phyloP scores from a whole-genome alignment of 2,888 invertebrate species.

The Cephus runcator region DNA sequence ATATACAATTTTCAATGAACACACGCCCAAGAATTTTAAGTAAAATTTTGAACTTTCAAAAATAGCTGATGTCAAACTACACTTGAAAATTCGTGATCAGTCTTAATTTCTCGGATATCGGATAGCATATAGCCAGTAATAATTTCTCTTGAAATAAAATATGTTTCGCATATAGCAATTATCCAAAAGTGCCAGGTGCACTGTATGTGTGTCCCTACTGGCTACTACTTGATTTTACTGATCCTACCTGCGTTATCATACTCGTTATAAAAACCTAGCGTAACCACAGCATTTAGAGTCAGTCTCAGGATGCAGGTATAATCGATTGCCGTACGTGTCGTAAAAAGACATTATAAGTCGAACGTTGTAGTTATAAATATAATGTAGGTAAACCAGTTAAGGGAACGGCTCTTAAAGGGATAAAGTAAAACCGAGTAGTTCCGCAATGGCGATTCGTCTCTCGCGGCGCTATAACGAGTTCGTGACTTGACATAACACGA shows the following conservation, averaged over 20 bases:
- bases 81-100: background rate
- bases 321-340: background rate
- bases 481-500: slow-evolving; percentile 65
- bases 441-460: slow-evolving; percentile 60
- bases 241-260: background rate
- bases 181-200: background rate
- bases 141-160: background rate
- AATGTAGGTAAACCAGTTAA: slow-evolving; percentile 53
- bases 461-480: slow-evolving; percentile 62
- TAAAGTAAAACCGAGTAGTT: slow-evolving; percentile 54
- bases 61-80: background rate
- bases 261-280: background rate
- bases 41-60: background rate
- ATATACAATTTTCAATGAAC: background rate
- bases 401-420: slow-evolving; percentile 27
- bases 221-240: background rate
- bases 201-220: background rate
- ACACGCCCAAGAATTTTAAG: background rate
- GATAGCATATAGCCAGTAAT: background rate
- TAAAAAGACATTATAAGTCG: background rate
- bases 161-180: background rate
- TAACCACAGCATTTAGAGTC: background rate
- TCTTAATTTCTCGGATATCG: background rate
- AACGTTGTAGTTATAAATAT: background rate
- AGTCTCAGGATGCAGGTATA: background rate